Conservation (phyloP, 2,888 invertebrate genomes). For the Lepidochitona cinerea region DNA sequence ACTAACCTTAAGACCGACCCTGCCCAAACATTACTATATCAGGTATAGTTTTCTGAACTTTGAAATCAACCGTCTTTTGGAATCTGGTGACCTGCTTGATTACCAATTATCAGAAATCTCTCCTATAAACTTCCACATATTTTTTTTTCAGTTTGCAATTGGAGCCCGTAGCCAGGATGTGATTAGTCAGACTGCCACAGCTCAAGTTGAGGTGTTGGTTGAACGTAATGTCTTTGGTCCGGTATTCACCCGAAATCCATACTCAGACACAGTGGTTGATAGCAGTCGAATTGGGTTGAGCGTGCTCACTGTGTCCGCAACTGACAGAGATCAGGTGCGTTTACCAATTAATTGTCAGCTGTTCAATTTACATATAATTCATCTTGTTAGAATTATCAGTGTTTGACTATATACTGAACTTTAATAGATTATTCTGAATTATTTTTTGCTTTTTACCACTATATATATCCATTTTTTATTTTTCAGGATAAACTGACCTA, state of each 20-base stretch:
- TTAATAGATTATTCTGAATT: background rate
- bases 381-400: background rate
- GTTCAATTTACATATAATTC: background rate
- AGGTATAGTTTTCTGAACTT: constrained; percentile 28
- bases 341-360: background rate
- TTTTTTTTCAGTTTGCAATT: constrained; percentile 42
- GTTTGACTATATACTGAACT: no score
- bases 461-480: background rate
- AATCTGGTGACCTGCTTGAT: background rate
- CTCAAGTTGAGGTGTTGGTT: constrained; percentile 48
- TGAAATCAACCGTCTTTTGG: background rate
- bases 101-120: no score
- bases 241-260: constrained; percentile 18
- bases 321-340: constrained; percentile 45
- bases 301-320: constrained; percentile 48
- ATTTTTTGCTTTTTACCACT: background rate
- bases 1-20: constrained; percentile 44
- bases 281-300: constrained; percentile 37
- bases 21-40: constrained; percentile 37
- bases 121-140: no score
- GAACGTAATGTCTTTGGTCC: constrained; percentile 44
- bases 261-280: constrained; percentile 21
- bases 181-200: constrained; percentile 33
- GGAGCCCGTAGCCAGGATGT: constrained; percentile 48
- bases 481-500: background rate